Evolutionary conservation across 1,140 invertebrate species (phyloP).

Genomic region (Wiebesia pumilae): DNA sequence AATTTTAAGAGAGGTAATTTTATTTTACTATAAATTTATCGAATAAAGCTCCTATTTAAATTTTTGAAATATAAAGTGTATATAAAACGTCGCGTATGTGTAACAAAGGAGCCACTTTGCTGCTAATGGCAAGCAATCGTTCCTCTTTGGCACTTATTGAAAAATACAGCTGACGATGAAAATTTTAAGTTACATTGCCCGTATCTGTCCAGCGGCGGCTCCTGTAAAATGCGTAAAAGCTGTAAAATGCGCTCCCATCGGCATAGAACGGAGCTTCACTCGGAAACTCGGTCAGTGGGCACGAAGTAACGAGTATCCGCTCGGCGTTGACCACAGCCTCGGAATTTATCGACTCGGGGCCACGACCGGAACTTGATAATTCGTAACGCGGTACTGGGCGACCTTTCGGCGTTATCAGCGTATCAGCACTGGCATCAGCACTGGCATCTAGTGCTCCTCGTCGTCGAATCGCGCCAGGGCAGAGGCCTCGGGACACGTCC

Average conservation of each 20-base stretch:
- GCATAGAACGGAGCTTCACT: background rate
- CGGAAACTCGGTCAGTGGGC: background rate
- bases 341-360: background rate
- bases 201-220: background rate
- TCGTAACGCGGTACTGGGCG: background rate
- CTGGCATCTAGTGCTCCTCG: background rate
- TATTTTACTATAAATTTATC: background rate
- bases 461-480: background rate
- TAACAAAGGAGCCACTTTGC: background rate
- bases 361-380: background rate
- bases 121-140: background rate
- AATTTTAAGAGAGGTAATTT: background rate
- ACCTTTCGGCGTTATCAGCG: background rate
- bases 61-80: background rate
- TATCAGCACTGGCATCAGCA: background rate
- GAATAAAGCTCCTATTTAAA: background rate
- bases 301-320: background rate
- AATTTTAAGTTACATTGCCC: background rate
- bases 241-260: background rate
- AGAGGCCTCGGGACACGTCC: background rate
- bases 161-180: background rate
- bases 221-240: slow-evolving; percentile 10
- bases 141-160: background rate
- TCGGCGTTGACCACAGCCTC: too few species aligned
- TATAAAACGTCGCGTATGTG: too few species aligned